phyloP scores from a whole-genome alignment of 2,797 vertebrate species.

The Ceryle rudis region DNA sequence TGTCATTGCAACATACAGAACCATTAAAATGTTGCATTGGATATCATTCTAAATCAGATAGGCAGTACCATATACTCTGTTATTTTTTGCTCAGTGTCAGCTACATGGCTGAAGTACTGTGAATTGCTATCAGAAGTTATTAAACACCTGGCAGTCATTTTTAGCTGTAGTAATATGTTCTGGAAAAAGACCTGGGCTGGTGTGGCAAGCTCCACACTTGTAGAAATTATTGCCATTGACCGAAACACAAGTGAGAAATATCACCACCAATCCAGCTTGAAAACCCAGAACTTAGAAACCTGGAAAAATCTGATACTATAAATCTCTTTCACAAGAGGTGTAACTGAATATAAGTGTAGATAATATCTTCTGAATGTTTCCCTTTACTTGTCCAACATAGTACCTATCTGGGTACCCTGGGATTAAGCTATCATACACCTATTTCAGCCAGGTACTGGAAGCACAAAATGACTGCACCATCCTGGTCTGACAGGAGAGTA shows the following conservation, averaged over 20 bases:
- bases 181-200: background rate
- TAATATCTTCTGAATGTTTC: background rate
- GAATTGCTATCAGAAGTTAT: background rate
- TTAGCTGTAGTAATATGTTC: background rate
- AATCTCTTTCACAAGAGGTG: background rate
- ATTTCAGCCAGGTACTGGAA: conserved; percentile 44
- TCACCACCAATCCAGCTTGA: background rate
- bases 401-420: background rate
- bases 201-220: background rate
- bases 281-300: background rate
- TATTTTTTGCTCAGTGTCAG: background rate
- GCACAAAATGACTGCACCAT: conserved; percentile 12
- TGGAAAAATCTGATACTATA: background rate
- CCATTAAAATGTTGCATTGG: background rate
- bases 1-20: background rate
- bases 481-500: conserved; percentile 50
- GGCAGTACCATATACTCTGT: background rate
- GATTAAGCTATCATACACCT: background rate
- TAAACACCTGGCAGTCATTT: background rate
- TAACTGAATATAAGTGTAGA: background rate
- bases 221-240: background rate
- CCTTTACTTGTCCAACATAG: background rate
- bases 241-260: background rate
- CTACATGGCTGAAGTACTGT: background rate
- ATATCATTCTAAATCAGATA: background rate